These are phyloP conservation scores for Rhagologus leucostigma DNA, from an alignment of 2,113 vertebrate species.

Conservation along the genomic window DNA sequence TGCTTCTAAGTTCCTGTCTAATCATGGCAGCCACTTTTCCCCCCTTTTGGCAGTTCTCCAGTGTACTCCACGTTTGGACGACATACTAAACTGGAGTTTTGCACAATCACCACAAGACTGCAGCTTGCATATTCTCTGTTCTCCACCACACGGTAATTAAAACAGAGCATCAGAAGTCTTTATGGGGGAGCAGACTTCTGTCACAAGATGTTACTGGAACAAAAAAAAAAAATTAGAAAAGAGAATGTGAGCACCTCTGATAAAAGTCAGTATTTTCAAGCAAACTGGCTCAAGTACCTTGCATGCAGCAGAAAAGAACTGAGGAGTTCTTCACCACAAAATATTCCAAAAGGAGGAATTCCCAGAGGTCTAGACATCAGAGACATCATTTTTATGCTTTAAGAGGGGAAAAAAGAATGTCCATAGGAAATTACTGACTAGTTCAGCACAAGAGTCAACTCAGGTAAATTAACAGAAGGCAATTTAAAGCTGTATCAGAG, in stretches of 20 bases:
- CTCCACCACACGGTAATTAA: neutral
- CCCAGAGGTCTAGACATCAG: neutral
- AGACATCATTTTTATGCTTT: neutral
- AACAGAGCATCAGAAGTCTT: neutral
- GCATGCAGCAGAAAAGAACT: neutral
- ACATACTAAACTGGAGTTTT: neutral
- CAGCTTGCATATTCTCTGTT: neutral
- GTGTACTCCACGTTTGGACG: accelerated
- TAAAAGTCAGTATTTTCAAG: neutral
- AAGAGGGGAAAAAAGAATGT: neutral
- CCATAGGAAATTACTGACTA: neutral
- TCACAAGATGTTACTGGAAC: neutral
- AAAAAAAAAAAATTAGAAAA: neutral
- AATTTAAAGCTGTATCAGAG: neutral
- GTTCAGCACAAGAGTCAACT: neutral
- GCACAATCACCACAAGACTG: neutral
- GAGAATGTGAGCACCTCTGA: neutral
- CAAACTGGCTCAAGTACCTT: neutral
- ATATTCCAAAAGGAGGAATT: neutral
- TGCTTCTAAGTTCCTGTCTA: neutral
- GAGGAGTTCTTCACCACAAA: neutral
- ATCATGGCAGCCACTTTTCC: neutral
- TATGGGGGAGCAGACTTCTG: neutral
- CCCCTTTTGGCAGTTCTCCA: neutral
- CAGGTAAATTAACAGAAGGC: neutral